Evolutionary conservation across 2,113 vertebrate species (phyloP).

Genomic region (Menura novaehollandiae): DNA sequence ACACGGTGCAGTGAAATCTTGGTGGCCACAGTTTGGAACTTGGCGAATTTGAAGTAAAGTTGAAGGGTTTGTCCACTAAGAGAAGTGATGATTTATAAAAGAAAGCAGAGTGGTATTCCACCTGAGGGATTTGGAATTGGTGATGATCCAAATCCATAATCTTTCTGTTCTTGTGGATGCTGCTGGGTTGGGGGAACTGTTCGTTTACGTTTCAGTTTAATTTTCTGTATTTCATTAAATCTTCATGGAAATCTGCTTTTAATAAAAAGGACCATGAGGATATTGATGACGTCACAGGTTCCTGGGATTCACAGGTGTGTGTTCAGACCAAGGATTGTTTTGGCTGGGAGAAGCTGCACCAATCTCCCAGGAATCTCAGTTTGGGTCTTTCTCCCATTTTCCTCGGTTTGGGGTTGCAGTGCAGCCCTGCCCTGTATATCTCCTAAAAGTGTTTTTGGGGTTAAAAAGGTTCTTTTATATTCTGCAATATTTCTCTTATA

Average conservation of each 20-base stretch:
- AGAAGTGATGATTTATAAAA: neutral
- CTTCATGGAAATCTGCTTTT: neutral
- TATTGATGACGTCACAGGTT: neutral
- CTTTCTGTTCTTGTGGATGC: neutral
- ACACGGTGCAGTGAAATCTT: rapidly evolving
- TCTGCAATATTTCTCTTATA: neutral
- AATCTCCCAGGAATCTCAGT: neutral
- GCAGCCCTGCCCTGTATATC: neutral
- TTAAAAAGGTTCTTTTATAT: neutral
- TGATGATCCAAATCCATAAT: neutral
- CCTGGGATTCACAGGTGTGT: neutral
- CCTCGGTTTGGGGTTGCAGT: neutral
- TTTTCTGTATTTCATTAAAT: neutral
- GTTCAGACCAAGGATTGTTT: neutral
- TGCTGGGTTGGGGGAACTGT: neutral
- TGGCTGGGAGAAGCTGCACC: neutral
- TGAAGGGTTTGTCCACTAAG: neutral
- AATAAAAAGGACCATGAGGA: slow-evolving; percentile 7
- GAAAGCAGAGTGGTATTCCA: neutral
- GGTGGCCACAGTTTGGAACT: neutral
- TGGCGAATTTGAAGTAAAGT: neutral
- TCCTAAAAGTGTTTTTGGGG: neutral
- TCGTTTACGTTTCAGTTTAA: neutral
- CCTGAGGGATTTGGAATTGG: neutral
- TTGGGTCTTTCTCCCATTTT: neutral